Base-by-base conservation (phyloP, 2,888 invertebrate genomes). In the Lithophane semibrunnea region DNA sequence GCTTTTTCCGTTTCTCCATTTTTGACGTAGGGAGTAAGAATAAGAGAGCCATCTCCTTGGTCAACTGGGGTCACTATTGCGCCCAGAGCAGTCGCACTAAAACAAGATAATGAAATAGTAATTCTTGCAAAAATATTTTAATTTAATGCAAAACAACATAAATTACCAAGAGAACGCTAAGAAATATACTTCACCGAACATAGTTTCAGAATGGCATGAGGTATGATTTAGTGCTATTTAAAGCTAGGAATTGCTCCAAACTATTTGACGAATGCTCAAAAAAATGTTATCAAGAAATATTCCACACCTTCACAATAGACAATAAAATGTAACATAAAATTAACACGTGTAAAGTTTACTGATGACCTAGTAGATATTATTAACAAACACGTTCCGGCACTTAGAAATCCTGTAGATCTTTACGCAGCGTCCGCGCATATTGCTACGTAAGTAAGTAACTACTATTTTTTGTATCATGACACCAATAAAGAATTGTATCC, bases 21-120 rank as follows among this genome's bases (percentile, higher is more conserved):
- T 66, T 80, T 74, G 2, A 86, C 47, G 21, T 52, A 79, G 0
- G 86, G 72, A 16, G 88, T 86, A 18, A 86, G 21, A 66, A 87
- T 83, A 37, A 85, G 83, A 49, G 88, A 76, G 0, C 61, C 70
- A 29, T 65, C 68, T 66, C 21, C 52, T 52, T 49, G 18, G 29
- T 63, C 47, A 21, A 42, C 47, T 37, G 71, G 29, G n/a, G 18
- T 5, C 5, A 75, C 67, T 24, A 66, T 12, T 64, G 75, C 75
- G 10, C 82, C 60, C 12, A 95, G 85, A 96, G 56, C 94, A 93
- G 63, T 70, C 72, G 60, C 44, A 68, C 83, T 80, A 29, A 74
- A 72, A 73, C 18, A 44, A 29, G 12, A n/a, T 16, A 37, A n/a
- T 44, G 3, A 52, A 0, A 21, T 47, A 16, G 12, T 1, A 24